A percentile compares a stretch with the other conserved stretches of the same genome.
Conservation (phyloP, 2,888 invertebrate genomes). For the Lasioglossum pauxillum region DNA sequence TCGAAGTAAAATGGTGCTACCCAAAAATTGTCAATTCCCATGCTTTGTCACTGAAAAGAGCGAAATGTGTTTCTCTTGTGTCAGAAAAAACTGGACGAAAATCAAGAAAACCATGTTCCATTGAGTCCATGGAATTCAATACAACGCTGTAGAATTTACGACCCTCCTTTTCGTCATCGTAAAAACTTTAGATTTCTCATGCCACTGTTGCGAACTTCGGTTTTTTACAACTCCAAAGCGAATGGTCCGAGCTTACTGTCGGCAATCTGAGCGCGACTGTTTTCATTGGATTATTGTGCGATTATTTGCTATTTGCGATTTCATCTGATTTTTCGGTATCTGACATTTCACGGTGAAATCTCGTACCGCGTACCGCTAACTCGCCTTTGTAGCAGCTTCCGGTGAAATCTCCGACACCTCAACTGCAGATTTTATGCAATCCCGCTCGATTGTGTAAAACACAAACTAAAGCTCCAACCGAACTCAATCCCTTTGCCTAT, state of each 20-base stretch:
- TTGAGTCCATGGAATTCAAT: conserved; percentile 19
- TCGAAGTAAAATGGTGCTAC: neutral
- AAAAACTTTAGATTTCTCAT: neutral
- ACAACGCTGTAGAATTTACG: conserved; percentile 12
- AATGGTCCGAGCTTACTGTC: neutral
- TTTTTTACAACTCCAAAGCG: neutral
- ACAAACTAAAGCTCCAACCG: too few relatives aligned
- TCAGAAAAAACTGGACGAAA: conserved; percentile 16
- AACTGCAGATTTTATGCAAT: neutral
- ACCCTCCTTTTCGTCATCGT: neutral
- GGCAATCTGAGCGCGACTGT: neutral
- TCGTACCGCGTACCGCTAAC: neutral
- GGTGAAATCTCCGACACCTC: neutral
- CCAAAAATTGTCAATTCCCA: conserved; percentile 21
- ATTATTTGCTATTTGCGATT: neutral
- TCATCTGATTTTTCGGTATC: neutral
- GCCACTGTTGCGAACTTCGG: neutral
- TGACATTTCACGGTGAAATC: neutral
- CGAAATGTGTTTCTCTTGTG: conserved; percentile 15
- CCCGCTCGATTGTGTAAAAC: too few relatives aligned
- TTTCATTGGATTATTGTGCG: neutral
- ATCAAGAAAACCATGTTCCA: conserved; percentile 3
- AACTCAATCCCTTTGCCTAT: too few relatives aligned
- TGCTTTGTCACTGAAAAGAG: conserved; percentile 1
- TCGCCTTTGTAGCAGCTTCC: neutral